phyloP scores from a whole-genome alignment of 2,113 vertebrate genomes.

The Clarias gariepinus region DNA sequence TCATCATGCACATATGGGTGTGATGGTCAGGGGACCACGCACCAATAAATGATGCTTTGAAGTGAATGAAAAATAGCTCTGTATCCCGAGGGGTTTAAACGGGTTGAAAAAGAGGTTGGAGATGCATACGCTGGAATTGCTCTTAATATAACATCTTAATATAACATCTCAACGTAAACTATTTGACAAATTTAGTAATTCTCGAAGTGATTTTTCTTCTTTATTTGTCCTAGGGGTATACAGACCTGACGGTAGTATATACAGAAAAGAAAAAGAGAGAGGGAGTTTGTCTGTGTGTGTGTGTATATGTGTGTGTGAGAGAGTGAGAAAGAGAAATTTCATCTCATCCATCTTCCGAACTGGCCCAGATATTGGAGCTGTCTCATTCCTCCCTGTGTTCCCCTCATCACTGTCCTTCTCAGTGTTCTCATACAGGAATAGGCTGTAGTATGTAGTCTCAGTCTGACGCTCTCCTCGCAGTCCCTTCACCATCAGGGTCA shows the following conservation, averaged over 20 bases:
- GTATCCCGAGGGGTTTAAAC: background rate
- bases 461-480: background rate
- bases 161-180: background rate
- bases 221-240: background rate
- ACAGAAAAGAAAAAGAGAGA: background rate
- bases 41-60: background rate
- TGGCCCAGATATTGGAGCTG: conserved; percentile 33
- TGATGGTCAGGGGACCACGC: background rate
- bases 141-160: background rate
- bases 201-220: background rate
- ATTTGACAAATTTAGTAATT: background rate
- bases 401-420: conserved; percentile 22
- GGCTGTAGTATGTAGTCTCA: too few species aligned
- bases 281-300: conserved; percentile 3
- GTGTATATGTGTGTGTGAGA: background rate
- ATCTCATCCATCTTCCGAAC: conserved; percentile 39
- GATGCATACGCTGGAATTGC: background rate
- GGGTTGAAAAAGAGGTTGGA: background rate
- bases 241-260: background rate
- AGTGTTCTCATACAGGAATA: conserved; percentile 3
- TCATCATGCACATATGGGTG: background rate
- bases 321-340: conserved; percentile 1
- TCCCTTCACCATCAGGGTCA: background rate
- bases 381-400: conserved; percentile 12
- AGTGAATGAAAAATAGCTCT: background rate